Percentiles rank a stretch among this genome's conserved stretches.
Conservation (phyloP, 1,140 invertebrate genomes). For the Platyura marginata region DNA sequence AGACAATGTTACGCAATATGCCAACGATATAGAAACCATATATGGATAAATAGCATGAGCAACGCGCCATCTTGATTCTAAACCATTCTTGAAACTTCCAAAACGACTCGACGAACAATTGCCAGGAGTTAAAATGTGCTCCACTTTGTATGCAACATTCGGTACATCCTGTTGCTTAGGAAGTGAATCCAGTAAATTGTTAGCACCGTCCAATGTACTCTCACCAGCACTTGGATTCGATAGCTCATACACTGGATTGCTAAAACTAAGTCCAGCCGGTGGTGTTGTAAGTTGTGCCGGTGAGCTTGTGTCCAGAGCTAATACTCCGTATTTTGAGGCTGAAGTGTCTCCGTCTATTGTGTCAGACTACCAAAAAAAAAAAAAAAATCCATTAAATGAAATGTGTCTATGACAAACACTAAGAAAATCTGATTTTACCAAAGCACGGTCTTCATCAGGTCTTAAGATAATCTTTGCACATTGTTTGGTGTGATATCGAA, state of each 20-base stretch:
- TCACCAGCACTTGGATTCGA: slow-evolving; percentile 35
- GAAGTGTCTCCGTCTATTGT: slow-evolving; percentile 15
- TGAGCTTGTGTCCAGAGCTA: slow-evolving; percentile 23
- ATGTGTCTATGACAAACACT: no score
- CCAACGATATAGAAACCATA: slow-evolving; percentile 69
- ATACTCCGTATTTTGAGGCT: slow-evolving; percentile 17
- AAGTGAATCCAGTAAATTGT: slow-evolving; percentile 20
- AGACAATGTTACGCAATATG: slow-evolving; percentile 74
- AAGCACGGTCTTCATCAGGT: slow-evolving; percentile 59
- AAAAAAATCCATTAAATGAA: no score
- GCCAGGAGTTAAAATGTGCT: slow-evolving; percentile 53
- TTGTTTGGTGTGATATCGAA: slow-evolving; percentile 63
- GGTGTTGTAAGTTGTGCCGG: slow-evolving; percentile 12
- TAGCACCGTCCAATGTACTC: slow-evolving; percentile 22
- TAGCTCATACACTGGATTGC: slow-evolving; percentile 63
- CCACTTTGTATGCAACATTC: slow-evolving; percentile 50
- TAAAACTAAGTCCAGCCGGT: slow-evolving; percentile 23
- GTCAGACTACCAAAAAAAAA: no score
- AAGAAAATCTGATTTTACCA: no score
- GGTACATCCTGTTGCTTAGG: slow-evolving; percentile 8
- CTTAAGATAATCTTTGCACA: slow-evolving; percentile 52
- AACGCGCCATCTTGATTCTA: slow-evolving; percentile 51
- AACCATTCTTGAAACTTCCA: slow-evolving; percentile 31
- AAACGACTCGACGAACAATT: slow-evolving; percentile 25
- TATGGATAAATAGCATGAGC: slow-evolving; percentile 69